Percentiles rank a stretch among this genome's conserved stretches.
Evolutionary conservation across 2,888 invertebrate species (phyloP).

Genomic region (Eupithecia insigniata): DNA sequence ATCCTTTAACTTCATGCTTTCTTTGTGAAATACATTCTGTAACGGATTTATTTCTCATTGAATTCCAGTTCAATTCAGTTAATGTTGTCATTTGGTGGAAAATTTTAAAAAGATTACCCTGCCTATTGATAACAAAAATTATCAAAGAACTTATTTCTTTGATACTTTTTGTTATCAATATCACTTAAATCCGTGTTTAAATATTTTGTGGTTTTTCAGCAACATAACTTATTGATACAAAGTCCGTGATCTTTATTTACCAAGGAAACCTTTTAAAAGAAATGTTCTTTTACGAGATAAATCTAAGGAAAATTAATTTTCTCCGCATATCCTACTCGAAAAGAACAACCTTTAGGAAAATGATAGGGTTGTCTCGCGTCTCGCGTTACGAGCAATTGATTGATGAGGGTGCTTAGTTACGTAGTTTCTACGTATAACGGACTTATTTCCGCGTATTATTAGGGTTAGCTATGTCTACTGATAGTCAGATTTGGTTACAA

Average conservation of each 20-base stretch:
- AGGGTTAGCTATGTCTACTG: not conserved
- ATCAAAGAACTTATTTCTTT: too few relatives aligned
- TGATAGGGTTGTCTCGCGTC: constrained; percentile 24
- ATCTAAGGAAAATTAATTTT: constrained; percentile 33
- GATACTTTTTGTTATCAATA: too few relatives aligned
- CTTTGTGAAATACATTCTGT: too few relatives aligned
- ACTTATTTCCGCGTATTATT: not conserved
- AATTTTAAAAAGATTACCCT: too few relatives aligned
- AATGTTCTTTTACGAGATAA: constrained; percentile 14
- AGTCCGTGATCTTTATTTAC: constrained; percentile 6
- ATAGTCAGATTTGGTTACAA: not conserved
- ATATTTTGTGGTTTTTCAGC: not conserved
- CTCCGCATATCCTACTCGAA: constrained; percentile 25
- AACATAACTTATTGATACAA: constrained; percentile 3
- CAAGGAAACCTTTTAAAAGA: constrained; percentile 26
- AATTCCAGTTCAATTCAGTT: too few relatives aligned
- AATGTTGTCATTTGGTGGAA: too few relatives aligned
- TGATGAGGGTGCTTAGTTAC: not conserved
- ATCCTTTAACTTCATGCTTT: too few relatives aligned
- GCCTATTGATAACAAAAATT: not conserved
- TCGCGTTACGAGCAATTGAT: constrained; percentile 10
- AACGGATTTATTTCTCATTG: too few relatives aligned
- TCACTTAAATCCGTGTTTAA: not conserved
- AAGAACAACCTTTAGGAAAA: constrained; percentile 17
- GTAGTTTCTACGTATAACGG: constrained; percentile 7